Percentiles rank a stretch among this genome's conserved stretches.
These are phyloP conservation scores for Leptocoma aspasia DNA, from an alignment of 2,113 vertebrate genomes.

Conservation along the genomic window DNA sequence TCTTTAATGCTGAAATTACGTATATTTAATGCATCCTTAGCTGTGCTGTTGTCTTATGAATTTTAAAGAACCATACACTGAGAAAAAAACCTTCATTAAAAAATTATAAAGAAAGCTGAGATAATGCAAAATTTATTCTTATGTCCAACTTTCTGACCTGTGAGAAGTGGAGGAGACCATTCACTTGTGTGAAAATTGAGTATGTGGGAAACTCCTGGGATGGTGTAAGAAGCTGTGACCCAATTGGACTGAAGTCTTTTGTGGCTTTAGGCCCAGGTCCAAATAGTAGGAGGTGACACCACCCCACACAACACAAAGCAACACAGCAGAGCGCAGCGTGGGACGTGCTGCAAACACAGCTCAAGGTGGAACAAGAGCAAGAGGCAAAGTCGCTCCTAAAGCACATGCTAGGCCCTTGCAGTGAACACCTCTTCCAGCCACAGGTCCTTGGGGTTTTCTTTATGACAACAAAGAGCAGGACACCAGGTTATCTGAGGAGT, in stretches of 20 bases:
- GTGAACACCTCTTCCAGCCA: background rate
- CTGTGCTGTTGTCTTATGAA: background rate
- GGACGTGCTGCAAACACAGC: background rate
- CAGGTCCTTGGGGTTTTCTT: background rate
- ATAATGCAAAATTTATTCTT: background rate
- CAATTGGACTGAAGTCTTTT: background rate
- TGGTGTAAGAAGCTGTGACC: accelerated
- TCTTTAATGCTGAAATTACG: background rate
- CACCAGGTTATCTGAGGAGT: background rate
- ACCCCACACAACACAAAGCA: background rate
- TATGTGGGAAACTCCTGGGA: background rate
- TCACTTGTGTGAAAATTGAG: background rate
- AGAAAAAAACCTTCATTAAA: background rate
- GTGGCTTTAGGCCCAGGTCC: background rate
- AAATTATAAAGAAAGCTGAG: background rate
- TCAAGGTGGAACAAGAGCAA: background rate
- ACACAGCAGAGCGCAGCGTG: background rate
- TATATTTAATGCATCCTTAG: background rate
- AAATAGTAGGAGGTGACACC: background rate
- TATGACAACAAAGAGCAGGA: background rate
- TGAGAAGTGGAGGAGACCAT: background rate
- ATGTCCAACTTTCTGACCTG: background rate
- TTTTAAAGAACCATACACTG: background rate
- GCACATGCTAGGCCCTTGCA: background rate
- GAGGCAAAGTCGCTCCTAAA: background rate